phyloP scores from a whole-genome alignment of 1,140 invertebrate genomes.

The Drosophila pectinifera region DNA sequence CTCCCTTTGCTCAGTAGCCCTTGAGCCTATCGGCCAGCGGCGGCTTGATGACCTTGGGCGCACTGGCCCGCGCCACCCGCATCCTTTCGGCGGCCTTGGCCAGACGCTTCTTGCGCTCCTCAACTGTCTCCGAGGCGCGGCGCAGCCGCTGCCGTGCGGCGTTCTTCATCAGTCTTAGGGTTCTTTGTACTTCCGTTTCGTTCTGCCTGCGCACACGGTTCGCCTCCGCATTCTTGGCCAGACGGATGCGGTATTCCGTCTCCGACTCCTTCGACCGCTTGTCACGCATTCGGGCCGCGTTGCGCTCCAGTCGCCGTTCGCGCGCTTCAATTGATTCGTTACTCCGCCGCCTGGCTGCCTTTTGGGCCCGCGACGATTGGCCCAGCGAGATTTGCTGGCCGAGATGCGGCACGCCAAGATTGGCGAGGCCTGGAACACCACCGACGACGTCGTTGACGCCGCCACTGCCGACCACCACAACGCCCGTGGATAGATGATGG shows the following conservation, averaged over 20 bases:
- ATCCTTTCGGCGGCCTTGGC: constrained; percentile 84
- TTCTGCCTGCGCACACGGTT: constrained; percentile 83
- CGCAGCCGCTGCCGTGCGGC: constrained; percentile 81
- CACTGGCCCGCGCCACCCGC: constrained; percentile 75
- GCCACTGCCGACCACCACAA: constrained; percentile 53
- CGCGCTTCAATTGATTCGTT: constrained; percentile 82
- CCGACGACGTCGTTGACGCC: constrained; percentile 8
- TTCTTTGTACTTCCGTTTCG: constrained; percentile 85
- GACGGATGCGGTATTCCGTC: constrained; percentile 76
- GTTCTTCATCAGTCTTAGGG: constrained; percentile 85
- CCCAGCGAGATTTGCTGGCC: constrained; percentile 35
- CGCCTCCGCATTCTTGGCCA: constrained; percentile 84
- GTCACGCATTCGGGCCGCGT: constrained; percentile 83
- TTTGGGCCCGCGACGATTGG: constrained; percentile 71
- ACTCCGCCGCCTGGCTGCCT: constrained; percentile 77
- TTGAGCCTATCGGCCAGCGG: constrained; percentile 81
- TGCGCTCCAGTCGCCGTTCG: constrained; percentile 74
- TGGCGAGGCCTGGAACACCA: constrained; percentile 32
- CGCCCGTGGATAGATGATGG: constrained; percentile 74
- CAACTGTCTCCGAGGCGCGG: constrained; percentile 85
- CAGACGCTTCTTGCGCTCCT: constrained; percentile 86
- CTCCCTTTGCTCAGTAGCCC: constrained; percentile 65
- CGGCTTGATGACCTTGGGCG: constrained; percentile 81
- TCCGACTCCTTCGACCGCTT: constrained; percentile 80
- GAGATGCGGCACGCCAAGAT: constrained; percentile 38